Evolutionary conservation across 2,888 invertebrate species (phyloP), one percentile per base, ranked within the genome.

Genomic region (Salticus scenicus): DNA sequence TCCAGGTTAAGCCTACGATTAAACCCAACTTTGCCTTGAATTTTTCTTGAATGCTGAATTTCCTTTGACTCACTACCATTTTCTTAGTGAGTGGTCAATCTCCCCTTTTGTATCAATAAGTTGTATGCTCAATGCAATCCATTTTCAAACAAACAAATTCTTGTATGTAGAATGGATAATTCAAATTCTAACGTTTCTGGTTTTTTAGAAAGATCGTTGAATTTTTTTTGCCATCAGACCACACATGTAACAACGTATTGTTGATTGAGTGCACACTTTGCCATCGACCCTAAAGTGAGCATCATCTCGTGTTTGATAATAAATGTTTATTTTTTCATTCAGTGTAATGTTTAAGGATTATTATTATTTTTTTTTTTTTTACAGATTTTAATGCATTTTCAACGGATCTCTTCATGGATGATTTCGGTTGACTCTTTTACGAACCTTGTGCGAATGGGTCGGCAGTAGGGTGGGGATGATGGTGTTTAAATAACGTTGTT

Each of bases 231-330:
- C 69, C 7, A 47, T 67, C 0, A 20, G 1, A 31, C 66, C 42
- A 66, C 82, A 82, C 14, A 82, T 41, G 42, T 82, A 75, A n/a
- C 82, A 82, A 14, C 57, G 66, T 69, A 75, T 57, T 28, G 82
- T 72, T 0, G 75, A 82, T 4, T 67, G 66, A 24, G 69, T 73
- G 33, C 74, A 74, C 0, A 81, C 57, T 20, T 81, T 81, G 0
- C 47, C 81, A 66, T 81, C 83, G 41, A 75, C 42, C 75, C 64
- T 75, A n/a, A n/a, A 17, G 75, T 75, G 14, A 75, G 42, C 7
- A 66, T 24, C 66, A 75, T 24, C 10, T 27, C 37, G 28, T 75
- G 75, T 41, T 64, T 66, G 12, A 75, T 20, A 8, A 7, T 27
- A 10, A 64, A 10, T 17, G 8, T 33, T 41, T n/a, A n/a, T n/a